Base-by-base conservation (phyloP, 2,888 invertebrate species). In the Aproaerema taeniolella region DNA sequence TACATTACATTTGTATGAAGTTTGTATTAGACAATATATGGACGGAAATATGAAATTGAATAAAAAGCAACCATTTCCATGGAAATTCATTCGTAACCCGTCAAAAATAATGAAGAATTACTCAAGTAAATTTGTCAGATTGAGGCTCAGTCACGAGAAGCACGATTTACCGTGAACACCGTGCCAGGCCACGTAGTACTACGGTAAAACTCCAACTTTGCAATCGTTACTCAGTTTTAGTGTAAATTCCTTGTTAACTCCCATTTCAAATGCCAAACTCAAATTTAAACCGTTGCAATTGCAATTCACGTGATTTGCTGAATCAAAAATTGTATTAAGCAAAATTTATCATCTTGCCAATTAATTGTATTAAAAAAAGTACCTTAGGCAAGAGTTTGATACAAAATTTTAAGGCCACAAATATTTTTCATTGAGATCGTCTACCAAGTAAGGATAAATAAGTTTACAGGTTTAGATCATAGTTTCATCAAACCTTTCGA, bases 81-180 rank as follows among this genome's bases (percentile, higher is more conserved):
- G n/a, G n/a, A n/a, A n/a, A n/a, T n/a, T n/a, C n/a, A n/a, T n/a
- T n/a, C n/a, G n/a, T n/a, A n/a, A n/a, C n/a, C n/a, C n/a, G n/a
- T n/a, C n/a, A n/a, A n/a, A 24, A 38, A 50, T 50, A 43, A 46
- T 43, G 49, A 52, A 45, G 47, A 45, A 49, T 51, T 47, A 42
- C 46, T 39, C 46, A 39, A 46, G 29, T 29, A 16, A 41, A 45
- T 52, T 57, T 57, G 59, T 62, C 57, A 57, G 61, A 57, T 57
- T 50, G 41, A 43, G 25, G 45, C 43, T 35, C 38, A 58, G 58
- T 58, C 59, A 58, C 59, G 59, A 58, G 45, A 46, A 52, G 52
- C 63, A 64, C 63, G 64, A 61, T 39, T 45, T 45, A 39, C 49
- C 57, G 59, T 50, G 59, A 51, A 50, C 45, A 45, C 48, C 38